Evolutionary conservation across 37 sponge, comb jelly and placozoan species (phyloP).

Genomic region (Spongilla lacustris): DNA sequence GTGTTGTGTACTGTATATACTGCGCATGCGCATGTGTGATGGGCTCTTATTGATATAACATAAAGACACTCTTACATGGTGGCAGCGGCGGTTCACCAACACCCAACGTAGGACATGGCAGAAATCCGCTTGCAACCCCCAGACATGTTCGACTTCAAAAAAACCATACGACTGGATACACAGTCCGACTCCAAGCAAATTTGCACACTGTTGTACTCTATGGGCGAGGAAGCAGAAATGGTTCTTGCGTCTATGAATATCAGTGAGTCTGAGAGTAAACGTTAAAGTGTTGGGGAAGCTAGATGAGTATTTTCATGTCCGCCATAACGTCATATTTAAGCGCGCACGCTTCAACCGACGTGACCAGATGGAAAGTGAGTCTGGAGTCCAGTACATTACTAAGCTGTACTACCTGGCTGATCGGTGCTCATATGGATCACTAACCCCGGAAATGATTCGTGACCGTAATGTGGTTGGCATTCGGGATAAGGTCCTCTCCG

Average conservation of each 20-base stretch:
- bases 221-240: constrained; percentile 43
- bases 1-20: too few relatives aligned
- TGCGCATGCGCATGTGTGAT: too few relatives aligned
- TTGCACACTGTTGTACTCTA: constrained; percentile 42
- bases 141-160: too few relatives aligned
- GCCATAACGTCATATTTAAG: too few relatives aligned
- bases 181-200: constrained; percentile 28
- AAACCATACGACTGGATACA: constrained; percentile 27
- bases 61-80: constrained; percentile 52
- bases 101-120: constrained; percentile 15
- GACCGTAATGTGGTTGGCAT: constrained; percentile 45
- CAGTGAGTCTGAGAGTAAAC: constrained; percentile 22
- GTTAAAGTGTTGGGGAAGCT: constrained; percentile 14
- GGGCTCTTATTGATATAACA: too few relatives aligned
- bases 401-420: constrained; percentile 20
- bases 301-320: constrained; percentile 31
- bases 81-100: constrained; percentile 26
- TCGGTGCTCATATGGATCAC: constrained; percentile 27
- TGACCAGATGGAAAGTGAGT: constrained; percentile 5
- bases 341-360: constrained; percentile 35
- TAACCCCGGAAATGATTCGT: constrained; percentile 18
- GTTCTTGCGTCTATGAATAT: constrained; percentile 31
- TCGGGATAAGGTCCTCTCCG: constrained; percentile 28
- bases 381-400: constrained; percentile 28
- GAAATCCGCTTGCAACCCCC: constrained; percentile 20